phyloP scores from a whole-genome alignment of 2,888 invertebrate species.

The Lydus trimaculatus region DNA sequence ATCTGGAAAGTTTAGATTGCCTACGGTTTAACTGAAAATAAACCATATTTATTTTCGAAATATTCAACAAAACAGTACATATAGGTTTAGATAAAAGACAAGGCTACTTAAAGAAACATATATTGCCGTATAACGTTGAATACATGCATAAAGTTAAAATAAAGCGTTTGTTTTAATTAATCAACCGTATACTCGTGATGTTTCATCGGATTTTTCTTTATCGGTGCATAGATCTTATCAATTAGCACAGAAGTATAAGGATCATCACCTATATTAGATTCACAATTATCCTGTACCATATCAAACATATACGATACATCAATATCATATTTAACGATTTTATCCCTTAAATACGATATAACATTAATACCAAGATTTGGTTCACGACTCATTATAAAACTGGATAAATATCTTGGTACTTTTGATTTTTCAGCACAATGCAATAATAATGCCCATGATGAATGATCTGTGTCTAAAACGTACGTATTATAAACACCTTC shows the following conservation, averaged over 20 bases:
- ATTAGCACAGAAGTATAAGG: conserved; percentile 51
- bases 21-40: too few species aligned
- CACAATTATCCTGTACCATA: conserved; percentile 77
- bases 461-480: conserved; percentile 84
- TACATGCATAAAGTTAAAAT: too few species aligned
- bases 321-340: conserved; percentile 82
- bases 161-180: not conserved
- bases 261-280: conserved; percentile 53
- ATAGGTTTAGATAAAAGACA: too few species aligned
- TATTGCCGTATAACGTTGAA: too few species aligned
- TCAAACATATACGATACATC: conserved; percentile 85
- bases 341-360: conserved; percentile 78
- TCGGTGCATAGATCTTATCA: conserved; percentile 25
- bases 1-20: too few species aligned
- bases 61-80: too few species aligned
- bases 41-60: too few species aligned
- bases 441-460: conserved; percentile 81
- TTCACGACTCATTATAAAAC: conserved; percentile 78
- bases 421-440: conserved; percentile 87
- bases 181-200: not conserved
- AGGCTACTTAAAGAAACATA: too few species aligned
- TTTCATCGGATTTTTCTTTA: not conserved
- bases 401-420: conserved; percentile 80
- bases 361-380: conserved; percentile 70
- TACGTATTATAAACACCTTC: conserved; percentile 90